Evolutionary conservation across 2,113 vertebrate genomes (phyloP).

Genomic region (Ahaetulla prasina): DNA sequence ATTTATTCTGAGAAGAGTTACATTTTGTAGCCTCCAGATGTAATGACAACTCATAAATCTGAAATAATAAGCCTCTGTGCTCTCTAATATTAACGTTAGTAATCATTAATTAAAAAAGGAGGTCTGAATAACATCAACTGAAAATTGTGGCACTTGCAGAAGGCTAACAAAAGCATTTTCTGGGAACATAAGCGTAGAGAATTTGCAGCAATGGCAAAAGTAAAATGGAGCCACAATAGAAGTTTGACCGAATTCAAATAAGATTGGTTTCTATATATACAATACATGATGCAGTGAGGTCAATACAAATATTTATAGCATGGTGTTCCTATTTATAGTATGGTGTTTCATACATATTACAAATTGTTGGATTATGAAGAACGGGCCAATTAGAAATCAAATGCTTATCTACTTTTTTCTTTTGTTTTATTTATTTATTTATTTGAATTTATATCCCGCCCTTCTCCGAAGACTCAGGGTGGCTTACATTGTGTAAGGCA

Average conservation of each 20-base stretch:
- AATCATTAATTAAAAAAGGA: slow-evolving; percentile 5
- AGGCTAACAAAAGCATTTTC: not conserved
- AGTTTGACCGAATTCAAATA: not conserved
- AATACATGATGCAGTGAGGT: not conserved
- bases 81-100: not conserved
- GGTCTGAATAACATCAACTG: not conserved
- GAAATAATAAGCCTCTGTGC: not conserved
- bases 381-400: not conserved
- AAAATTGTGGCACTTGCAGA: not conserved
- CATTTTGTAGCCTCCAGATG: not conserved
- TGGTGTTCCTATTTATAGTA: not conserved
- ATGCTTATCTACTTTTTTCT: not conserved
- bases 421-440: not conserved
- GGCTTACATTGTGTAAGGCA: too few relatives aligned
- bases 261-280: not conserved
- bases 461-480: too few relatives aligned
- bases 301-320: not conserved
- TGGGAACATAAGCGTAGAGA: not conserved
- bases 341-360: not conserved
- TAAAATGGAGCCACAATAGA: not conserved
- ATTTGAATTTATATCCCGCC: too few relatives aligned
- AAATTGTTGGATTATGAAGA: not conserved
- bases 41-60: not conserved
- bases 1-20: not conserved
- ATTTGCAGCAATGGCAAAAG: not conserved